Percentiles rank a stretch among this genome's conserved stretches.
These are phyloP conservation scores for Phymatocera aterrima DNA, from an alignment of 2,888 invertebrate species.

Conservation along the genomic window DNA sequence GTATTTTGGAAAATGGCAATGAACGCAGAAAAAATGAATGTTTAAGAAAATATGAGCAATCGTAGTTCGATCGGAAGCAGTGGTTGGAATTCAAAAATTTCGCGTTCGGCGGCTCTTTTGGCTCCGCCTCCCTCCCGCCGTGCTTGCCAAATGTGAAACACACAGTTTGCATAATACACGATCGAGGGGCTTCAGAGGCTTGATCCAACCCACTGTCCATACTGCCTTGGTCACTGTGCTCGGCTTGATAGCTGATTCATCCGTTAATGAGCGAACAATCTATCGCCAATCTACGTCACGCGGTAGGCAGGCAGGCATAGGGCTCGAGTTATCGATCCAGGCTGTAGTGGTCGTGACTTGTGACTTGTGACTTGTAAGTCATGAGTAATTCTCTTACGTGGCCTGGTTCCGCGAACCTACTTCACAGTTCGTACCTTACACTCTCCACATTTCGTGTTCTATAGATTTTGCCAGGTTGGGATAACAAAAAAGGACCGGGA, in stretches of 20 bases:
- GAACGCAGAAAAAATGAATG: too few relatives aligned
- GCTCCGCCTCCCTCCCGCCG: too few relatives aligned
- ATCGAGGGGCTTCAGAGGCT: background rate
- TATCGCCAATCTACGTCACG: conserved; percentile 35
- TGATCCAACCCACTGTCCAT: conserved; percentile 6
- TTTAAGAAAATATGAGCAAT: too few relatives aligned
- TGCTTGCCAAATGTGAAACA: too few relatives aligned
- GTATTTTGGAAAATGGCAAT: too few relatives aligned
- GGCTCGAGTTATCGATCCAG: conserved; percentile 27
- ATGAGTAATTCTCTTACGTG: conserved; percentile 30
- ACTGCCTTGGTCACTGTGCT: background rate
- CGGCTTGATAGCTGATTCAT: conserved; percentile 27
- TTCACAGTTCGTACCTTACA: background rate
- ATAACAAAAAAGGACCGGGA: background rate
- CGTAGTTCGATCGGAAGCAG: too few relatives aligned
- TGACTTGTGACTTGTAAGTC: conserved; percentile 11
- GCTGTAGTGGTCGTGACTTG: conserved; percentile 16
- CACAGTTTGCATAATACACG: background rate
- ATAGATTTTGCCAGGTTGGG: background rate
- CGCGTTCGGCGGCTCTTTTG: too few relatives aligned
- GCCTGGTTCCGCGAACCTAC: conserved; percentile 11
- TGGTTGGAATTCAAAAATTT: too few relatives aligned
- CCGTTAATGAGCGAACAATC: conserved; percentile 32
- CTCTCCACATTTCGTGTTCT: conserved; percentile 2
- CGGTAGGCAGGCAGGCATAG: background rate